These are phyloP conservation scores for Eulithis testata DNA, from an alignment of 2,888 invertebrate genomes.

Conservation along the genomic window DNA sequence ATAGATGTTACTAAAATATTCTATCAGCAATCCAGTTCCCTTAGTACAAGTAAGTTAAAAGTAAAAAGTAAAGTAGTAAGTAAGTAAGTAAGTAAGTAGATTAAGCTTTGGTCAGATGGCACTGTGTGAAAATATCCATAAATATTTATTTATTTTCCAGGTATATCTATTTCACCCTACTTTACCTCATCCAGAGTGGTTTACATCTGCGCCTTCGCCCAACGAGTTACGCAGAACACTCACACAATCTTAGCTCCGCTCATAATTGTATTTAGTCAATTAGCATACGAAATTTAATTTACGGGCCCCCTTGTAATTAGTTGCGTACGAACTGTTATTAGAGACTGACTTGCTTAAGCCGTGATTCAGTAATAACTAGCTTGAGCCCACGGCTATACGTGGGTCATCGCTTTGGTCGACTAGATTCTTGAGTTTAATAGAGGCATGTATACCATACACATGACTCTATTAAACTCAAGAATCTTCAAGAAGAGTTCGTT, in stretches of 20 bases:
- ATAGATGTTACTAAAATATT: too few species aligned
- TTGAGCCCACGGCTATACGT: slow-evolving; percentile 5
- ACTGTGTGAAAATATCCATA: too few species aligned
- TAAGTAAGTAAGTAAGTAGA: too few species aligned
- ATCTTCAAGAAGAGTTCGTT: too few species aligned
- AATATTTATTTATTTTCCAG: too few species aligned
- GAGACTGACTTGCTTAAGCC: slow-evolving; percentile 49
- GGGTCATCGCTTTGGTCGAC: neutral
- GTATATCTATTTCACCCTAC: neutral
- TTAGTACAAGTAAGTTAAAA: too few species aligned
- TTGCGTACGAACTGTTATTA: slow-evolving; percentile 59
- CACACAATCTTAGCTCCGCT: slow-evolving; percentile 68
- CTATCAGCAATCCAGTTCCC: too few species aligned
- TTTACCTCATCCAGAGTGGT: slow-evolving; percentile 32
- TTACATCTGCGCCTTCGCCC: slow-evolving; percentile 30
- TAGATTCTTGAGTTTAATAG: too few species aligned
- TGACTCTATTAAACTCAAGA: too few species aligned
- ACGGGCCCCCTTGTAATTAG: slow-evolving; percentile 68
- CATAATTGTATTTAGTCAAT: slow-evolving; percentile 81
- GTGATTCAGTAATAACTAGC: slow-evolving; percentile 47
- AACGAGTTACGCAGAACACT: slow-evolving; percentile 52
- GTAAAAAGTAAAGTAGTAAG: too few species aligned
- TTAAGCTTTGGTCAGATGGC: too few species aligned
- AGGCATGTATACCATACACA: too few species aligned
- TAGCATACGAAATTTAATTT: slow-evolving; percentile 79